Percentiles rank a stretch among this genome's conserved stretches.
phyloP scores from a whole-genome alignment of 1,140 invertebrate genomes.

The Pachypsylla venusta region DNA sequence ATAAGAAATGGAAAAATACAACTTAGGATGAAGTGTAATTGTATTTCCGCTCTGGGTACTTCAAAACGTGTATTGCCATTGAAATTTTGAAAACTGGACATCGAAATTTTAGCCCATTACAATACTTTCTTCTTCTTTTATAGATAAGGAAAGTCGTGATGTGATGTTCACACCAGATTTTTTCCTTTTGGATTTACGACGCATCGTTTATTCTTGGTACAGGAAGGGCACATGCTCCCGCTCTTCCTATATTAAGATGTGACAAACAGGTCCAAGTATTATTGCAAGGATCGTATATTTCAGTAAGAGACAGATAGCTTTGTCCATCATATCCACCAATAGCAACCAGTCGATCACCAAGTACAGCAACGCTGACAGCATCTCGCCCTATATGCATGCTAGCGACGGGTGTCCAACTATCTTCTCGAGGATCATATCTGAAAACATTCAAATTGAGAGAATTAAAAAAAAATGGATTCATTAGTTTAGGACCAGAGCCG shows the following conservation, averaged over 20 bases:
- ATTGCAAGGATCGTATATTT: constrained; percentile 78
- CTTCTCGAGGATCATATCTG: constrained; percentile 57
- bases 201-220: constrained; percentile 26
- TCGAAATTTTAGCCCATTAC: too few species aligned
- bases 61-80: too few species aligned
- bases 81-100: too few species aligned
- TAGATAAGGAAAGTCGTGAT: too few species aligned
- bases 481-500: too few species aligned
- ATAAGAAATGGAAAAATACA: too few species aligned
- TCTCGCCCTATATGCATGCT: constrained; percentile 73
- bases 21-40: too few species aligned
- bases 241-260: constrained; percentile 58
- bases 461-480: not conserved
- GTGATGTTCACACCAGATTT: too few species aligned
- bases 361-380: constrained; percentile 76
- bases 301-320: constrained; percentile 74
- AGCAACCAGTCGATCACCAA: constrained; percentile 76
- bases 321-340: constrained; percentile 94
- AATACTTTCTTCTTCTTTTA: too few species aligned
- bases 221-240: constrained; percentile 72
- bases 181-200: too few species aligned
- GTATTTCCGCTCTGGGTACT: too few species aligned
- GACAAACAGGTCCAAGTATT: constrained; percentile 58
- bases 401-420: constrained; percentile 81
- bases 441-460: constrained; percentile 20